phyloP scores from a whole-genome alignment of 2,113 vertebrate species.

The Trochalopteron elliotii region DNA sequence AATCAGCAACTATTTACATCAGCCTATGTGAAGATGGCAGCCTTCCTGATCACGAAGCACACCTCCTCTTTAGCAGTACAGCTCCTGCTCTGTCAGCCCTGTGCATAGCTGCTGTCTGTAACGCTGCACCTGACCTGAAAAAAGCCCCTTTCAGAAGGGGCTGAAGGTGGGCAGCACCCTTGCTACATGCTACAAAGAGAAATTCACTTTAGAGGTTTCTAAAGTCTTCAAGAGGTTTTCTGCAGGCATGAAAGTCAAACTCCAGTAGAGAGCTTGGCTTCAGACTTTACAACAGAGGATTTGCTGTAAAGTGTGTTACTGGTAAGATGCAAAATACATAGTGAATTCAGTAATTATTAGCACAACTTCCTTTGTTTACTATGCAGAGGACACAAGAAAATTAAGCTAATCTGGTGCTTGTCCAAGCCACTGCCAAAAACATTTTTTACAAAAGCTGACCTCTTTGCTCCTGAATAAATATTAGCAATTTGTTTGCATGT shows the following conservation, averaged over 20 bases:
- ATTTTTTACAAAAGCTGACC: constrained; percentile 34
- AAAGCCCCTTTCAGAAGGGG: neutral
- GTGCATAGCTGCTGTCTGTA: rapidly evolving
- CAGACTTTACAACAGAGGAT: neutral
- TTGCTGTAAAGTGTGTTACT: neutral
- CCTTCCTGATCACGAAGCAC: neutral
- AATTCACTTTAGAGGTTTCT: neutral
- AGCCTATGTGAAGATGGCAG: neutral
- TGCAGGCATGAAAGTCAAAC: neutral
- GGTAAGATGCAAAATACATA: neutral
- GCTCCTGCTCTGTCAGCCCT: neutral
- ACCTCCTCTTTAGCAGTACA: neutral
- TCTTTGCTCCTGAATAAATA: constrained; percentile 47
- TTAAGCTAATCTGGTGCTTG: constrained; percentile 52
- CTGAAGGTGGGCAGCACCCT: neutral
- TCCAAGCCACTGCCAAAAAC: constrained; percentile 24
- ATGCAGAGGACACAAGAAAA: constrained; percentile 41
- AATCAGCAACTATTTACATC: constrained; percentile 42
- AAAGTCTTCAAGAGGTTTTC: neutral
- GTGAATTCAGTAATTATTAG: constrained; percentile 21
- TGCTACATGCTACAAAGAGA: rapidly evolving
- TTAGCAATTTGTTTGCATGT: constrained; percentile 37
- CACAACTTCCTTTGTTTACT: constrained; percentile 64
- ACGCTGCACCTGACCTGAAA: rapidly evolving
- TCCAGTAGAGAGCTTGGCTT: neutral